Evolutionary conservation across 2,888 invertebrate genomes (phyloP).

Genomic region (Schrankia costaestrigalis): DNA sequence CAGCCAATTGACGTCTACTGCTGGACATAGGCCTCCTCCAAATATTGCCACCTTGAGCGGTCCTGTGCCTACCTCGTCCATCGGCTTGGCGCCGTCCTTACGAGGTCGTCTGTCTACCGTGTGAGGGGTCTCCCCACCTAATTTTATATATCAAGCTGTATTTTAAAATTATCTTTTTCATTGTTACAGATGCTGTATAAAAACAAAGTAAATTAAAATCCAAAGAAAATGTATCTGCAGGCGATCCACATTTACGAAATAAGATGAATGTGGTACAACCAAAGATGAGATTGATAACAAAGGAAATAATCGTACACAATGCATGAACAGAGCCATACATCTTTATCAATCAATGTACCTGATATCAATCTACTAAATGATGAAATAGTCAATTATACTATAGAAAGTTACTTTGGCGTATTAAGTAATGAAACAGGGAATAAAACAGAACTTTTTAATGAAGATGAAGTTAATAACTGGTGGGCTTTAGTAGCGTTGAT

Average conservation of each 20-base stretch:
- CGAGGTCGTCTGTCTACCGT: no score
- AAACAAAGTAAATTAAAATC: slow-evolving; percentile 18
- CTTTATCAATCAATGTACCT: slow-evolving; percentile 27
- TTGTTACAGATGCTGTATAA: slow-evolving; percentile 55
- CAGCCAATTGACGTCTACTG: no score
- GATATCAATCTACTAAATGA: slow-evolving; percentile 20
- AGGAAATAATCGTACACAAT: slow-evolving; percentile 50
- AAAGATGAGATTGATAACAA: slow-evolving; percentile 54
- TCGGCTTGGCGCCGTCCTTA: no score
- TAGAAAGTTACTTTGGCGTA: slow-evolving; percentile 19
- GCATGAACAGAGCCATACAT: slow-evolving; percentile 52
- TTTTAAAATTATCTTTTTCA: slow-evolving; percentile 1
- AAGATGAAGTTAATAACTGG: slow-evolving; percentile 83
- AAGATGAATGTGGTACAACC: slow-evolving; percentile 58
- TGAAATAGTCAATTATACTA: slow-evolving; percentile 24
- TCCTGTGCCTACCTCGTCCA: no score
- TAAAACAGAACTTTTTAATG: slow-evolving; percentile 31
- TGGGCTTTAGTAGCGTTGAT: slow-evolving; percentile 89
- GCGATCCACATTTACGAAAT: slow-evolving; percentile 68
- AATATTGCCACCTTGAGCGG: no score
- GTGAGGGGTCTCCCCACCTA: no score
- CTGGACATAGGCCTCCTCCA: no score
- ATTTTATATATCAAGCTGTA: not conserved
- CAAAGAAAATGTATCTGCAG: slow-evolving; percentile 48
- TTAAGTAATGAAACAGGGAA: slow-evolving; percentile 42